phyloP scores from a whole-genome alignment of 2,113 vertebrate genomes.

The Scolopax mira region DNA sequence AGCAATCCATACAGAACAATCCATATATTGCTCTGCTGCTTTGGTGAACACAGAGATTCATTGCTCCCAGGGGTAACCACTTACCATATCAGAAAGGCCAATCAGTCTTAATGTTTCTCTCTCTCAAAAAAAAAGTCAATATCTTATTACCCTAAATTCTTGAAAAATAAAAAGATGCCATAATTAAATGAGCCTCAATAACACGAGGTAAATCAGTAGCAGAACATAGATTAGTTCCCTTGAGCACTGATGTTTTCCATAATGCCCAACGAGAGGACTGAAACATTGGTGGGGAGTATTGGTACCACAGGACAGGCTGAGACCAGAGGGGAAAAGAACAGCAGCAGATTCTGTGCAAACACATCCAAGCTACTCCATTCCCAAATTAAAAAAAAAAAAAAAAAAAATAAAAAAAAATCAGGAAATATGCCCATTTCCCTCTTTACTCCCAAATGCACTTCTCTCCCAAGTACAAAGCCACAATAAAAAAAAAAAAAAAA shows the following conservation, averaged over 20 bases:
- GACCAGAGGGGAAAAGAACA: background rate
- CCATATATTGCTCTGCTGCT: conserved; percentile 6
- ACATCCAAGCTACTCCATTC: background rate
- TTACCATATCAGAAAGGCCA: background rate
- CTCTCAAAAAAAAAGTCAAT: background rate
- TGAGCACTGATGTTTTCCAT: background rate
- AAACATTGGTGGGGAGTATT: background rate
- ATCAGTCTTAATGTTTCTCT: background rate
- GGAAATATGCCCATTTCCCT: background rate
- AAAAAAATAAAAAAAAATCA: no score
- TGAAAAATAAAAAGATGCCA: conserved; percentile 1
- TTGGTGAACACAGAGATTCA: background rate
- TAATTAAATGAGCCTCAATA: background rate
- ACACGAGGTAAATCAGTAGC: background rate
- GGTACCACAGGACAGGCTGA: background rate
- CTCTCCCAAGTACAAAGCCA: background rate
- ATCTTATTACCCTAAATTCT: conserved; percentile 3
- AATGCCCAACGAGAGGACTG: background rate
- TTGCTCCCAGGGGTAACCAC: background rate
- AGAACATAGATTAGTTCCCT: background rate
- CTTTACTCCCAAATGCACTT: background rate
- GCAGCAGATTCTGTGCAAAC: background rate
- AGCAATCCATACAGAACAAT: background rate
- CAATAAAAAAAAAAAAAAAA: background rate
- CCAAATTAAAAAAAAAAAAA: no score